Base-by-base conservation (phyloP, 1,140 invertebrate genomes). In the Agrypnia vestita region DNA sequence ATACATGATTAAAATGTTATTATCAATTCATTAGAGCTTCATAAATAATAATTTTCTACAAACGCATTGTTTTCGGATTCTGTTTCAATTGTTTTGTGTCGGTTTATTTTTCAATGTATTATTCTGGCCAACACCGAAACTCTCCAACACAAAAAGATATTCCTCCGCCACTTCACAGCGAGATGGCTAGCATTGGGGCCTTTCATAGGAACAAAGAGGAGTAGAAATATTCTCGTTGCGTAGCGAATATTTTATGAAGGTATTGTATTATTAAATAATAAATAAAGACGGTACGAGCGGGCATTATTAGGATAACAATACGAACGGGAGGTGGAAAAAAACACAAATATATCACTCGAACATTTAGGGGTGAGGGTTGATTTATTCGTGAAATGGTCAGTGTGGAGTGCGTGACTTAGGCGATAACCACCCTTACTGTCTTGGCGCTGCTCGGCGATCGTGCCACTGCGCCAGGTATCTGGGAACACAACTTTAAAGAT, bases 191-290 rank as follows among this genome's bases (percentile, higher is more conserved):
- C 13, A 6, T 15, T 71, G 3, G 44, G 15, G 35, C 35, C 59
- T 76, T 76, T 61, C 35, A 46, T 15, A 43, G 51, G 59, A 51
- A 77, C 76, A 77, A 77, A 77, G 61, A 43, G 43, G 12, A 13
- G 44, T 61, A 19, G 43, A 61, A 71, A 76, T 44, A 76, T 76
- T 76, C 35, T 59, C 21, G 51, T 67, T 73, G 47, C 51, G 71
- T 73, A 69, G 43, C 44, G 25, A 77, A 67, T 77, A 77, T 77
- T 77, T 77, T 77, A 77, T 51, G 76, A 67, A 77, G 76, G 76
- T 77, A 55, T 77, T 77, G 76, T 77, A 77, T 77, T 77, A 77
- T 72, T 73, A 73, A 77, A 77, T 77, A 77, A 77, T 77, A 77
- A 77, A 77, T 77, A 77, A 77, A 77, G 76, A 77, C 61, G 35